phyloP scores from a whole-genome alignment of 2,888 invertebrate genomes.

The Epinotia bilunana region DNA sequence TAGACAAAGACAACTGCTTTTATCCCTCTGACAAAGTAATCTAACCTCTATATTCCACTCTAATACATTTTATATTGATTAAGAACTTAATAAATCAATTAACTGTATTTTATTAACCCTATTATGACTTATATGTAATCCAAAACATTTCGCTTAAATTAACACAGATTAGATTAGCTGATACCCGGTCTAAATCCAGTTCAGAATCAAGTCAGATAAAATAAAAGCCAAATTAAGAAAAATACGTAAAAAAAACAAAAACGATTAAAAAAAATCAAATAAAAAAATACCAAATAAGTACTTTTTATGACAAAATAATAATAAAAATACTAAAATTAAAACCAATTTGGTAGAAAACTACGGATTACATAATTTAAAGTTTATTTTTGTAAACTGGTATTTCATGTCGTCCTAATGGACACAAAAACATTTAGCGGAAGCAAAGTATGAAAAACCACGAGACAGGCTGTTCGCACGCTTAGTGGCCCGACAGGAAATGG shows the following conservation, averaged over 20 bases:
- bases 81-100: slow-evolving; percentile 25
- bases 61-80: slow-evolving; percentile 23
- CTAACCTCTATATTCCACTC: slow-evolving; percentile 12
- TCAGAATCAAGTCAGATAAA: slow-evolving; percentile 43
- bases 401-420: neutral
- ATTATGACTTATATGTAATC: slow-evolving; percentile 33
- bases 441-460: neutral
- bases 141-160: slow-evolving; percentile 40
- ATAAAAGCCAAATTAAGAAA: neutral
- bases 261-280: neutral
- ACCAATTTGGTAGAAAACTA: slow-evolving; percentile 23
- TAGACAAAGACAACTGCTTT: slow-evolving; percentile 9
- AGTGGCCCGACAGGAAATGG: neutral
- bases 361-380: slow-evolving; percentile 8
- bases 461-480: neutral
- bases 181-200: slow-evolving; percentile 62
- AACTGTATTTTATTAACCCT: slow-evolving; percentile 17
- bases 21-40: neutral
- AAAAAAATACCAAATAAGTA: slow-evolving; percentile 28
- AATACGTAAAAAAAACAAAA: slow-evolving; percentile 24
- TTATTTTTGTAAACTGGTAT: neutral
- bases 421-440: slow-evolving; percentile 3
- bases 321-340: slow-evolving; percentile 2
- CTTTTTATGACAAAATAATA: neutral
- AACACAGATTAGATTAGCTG: slow-evolving; percentile 46